phyloP scores from a whole-genome alignment of 2,113 vertebrate species.

The Eretmochelys imbricata region DNA sequence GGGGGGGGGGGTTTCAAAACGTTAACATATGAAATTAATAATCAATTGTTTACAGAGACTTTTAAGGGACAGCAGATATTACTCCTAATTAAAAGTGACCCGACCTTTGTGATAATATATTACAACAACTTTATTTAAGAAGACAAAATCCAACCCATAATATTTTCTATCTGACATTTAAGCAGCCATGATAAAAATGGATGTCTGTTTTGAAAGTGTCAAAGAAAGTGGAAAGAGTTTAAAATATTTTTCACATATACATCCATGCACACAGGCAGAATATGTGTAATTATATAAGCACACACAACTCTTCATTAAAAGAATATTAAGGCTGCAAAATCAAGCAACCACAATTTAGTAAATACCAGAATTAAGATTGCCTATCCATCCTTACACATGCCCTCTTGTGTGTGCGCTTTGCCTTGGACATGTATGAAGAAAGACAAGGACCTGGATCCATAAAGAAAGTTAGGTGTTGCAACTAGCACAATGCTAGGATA shows the following conservation, averaged over 20 bases:
- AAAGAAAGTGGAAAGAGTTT: not conserved
- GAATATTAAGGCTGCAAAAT: not conserved
- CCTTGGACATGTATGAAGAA: not conserved
- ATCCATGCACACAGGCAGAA: not conserved
- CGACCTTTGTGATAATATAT: constrained; percentile 4
- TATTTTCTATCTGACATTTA: not conserved
- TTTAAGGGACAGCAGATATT: constrained; percentile 60
- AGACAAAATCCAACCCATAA: not conserved
- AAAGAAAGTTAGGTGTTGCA: no score
- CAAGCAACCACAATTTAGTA: not conserved
- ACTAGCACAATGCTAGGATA: no score
- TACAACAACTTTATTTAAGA: constrained; percentile 52
- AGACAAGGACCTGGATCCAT: no score
- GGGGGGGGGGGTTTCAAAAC: constrained; percentile 24
- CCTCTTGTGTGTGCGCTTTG: not conserved
- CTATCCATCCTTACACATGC: not conserved
- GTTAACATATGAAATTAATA: constrained; percentile 68
- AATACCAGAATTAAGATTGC: not conserved
- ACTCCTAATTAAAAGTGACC: constrained; percentile 46
- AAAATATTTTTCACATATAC: not conserved
- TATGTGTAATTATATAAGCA: not conserved
- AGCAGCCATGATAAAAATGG: not conserved
- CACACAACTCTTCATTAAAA: not conserved
- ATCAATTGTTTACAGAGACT: constrained; percentile 35
- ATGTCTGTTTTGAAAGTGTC: not conserved